A percentile compares a stretch with the other conserved stretches of the same genome.
phyloP scores from a whole-genome alignment of 2,797 vertebrate species.

The Taeniopygia guttata region DNA sequence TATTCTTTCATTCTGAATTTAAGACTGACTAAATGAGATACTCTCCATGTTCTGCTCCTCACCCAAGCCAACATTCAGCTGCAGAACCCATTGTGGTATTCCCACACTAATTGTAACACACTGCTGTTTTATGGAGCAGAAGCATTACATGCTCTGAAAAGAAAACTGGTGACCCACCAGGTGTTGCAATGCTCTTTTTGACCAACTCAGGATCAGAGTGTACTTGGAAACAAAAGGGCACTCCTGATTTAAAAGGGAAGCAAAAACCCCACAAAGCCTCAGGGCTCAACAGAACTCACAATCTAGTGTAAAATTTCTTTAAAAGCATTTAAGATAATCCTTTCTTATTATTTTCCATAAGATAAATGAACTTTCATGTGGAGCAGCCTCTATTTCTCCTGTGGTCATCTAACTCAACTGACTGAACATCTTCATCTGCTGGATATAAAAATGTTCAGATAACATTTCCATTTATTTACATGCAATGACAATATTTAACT shows the following conservation, averaged over 20 bases:
- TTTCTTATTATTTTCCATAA: background rate
- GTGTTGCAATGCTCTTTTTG: background rate
- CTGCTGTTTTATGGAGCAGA: background rate
- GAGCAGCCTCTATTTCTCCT: constrained; percentile 6
- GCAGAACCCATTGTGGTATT: background rate
- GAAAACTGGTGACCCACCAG: background rate
- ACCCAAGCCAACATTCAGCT: background rate
- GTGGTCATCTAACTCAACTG: constrained; percentile 45
- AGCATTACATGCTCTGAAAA: background rate
- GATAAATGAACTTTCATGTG: constrained; percentile 5
- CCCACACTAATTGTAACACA: background rate
- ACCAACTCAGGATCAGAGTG: background rate
- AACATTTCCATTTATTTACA: constrained; percentile 64
- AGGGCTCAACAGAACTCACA: background rate
- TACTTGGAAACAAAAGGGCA: background rate
- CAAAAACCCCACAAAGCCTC: background rate
- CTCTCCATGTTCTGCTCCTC: background rate
- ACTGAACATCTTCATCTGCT: constrained; percentile 25
- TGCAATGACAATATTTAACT: constrained; percentile 48
- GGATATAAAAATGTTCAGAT: constrained; percentile 20
- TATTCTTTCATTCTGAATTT: background rate
- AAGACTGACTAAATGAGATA: background rate
- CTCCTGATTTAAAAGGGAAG: background rate
- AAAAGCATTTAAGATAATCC: background rate
- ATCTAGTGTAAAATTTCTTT: background rate